Base-by-base conservation (phyloP, 2,113 vertebrate genomes). In the Macquaria australasica region DNA sequence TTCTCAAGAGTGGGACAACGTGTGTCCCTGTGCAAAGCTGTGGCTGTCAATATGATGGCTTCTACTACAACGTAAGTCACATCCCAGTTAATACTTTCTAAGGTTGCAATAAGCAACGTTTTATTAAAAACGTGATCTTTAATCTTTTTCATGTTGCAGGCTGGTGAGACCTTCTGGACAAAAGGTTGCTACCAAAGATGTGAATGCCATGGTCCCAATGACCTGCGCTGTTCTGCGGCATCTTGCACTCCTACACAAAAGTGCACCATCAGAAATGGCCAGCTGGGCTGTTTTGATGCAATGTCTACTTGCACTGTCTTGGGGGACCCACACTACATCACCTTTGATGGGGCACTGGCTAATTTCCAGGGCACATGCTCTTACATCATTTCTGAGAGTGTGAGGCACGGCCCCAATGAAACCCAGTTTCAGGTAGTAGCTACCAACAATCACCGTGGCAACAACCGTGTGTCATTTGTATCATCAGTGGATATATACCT, bases 301-400 rank as follows among this genome's bases (percentile, higher is more conserved):
- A 71, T 93, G 88, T 83, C 90, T 74, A 95, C 34, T 34, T 34
- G 34, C 34, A 34, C 34, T 34, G 34, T 34, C 3, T 34, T 3
- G 34, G 34, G 34, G 34, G 34, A 34, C 4, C 34, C 34, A 4
- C 34, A 34, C 34, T 96, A 96, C 90, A 56, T 92, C 86, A 95
- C 95, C 0, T 97, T 96, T 2, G 96, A 97, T 9, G 96, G 96
- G 6, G 93, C 94, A 1, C 11, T 96, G 48, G 87, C 89, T 25
- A 92, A 96, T 87, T 94, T 96, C 51, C 90, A 95, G 92, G 96
- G 96, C 5, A 93, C 94, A 41, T 97, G 96, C 20, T 89, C 93
- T 25, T 97, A 97, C 8, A 66, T 91, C 73, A 86, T 97, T 18
- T 4, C 93, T 8, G 83, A 91, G 59, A 93, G 93, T 1, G 58